A percentile compares a stretch with the other conserved stretches of the same genome.
Conservation (phyloP, 2,113 vertebrate genomes). For the Heloderma charlesbogerti region DNA sequence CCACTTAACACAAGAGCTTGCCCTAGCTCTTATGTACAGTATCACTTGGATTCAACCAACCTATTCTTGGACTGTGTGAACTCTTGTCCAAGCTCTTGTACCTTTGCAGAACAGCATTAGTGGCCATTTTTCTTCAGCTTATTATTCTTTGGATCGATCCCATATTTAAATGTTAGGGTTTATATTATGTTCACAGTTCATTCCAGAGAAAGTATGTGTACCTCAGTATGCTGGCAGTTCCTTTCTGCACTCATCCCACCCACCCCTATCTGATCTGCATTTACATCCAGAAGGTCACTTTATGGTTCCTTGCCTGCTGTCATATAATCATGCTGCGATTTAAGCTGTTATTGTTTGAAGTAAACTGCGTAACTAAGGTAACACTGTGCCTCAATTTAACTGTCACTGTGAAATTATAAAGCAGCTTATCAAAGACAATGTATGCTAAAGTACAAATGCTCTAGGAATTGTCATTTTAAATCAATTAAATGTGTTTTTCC, state of each 20-base stretch:
- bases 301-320: slow-evolving; percentile 24
- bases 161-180: slow-evolving; percentile 51
- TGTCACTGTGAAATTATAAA: slow-evolving; percentile 64
- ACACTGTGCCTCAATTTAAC: slow-evolving; percentile 55
- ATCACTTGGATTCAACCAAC: not conserved
- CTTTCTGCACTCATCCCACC: slow-evolving; percentile 10
- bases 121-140: not conserved
- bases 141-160: slow-evolving; percentile 37
- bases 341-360: slow-evolving; percentile 55
- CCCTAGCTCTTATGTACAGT: not conserved
- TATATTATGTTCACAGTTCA: slow-evolving; percentile 57
- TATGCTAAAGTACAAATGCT: slow-evolving; percentile 49
- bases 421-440: slow-evolving; percentile 55
- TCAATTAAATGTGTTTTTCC: slow-evolving; percentile 52
- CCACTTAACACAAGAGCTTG: not conserved
- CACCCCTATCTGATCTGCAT: slow-evolving; percentile 38
- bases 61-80: not conserved
- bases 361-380: slow-evolving; percentile 50
- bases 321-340: slow-evolving; percentile 50
- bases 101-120: not conserved
- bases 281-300: slow-evolving; percentile 15
- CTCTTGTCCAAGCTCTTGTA: not conserved
- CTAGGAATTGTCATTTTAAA: slow-evolving; percentile 57
- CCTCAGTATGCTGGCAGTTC: slow-evolving; percentile 24
- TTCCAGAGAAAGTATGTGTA: slow-evolving; percentile 44